Base-by-base conservation (phyloP, 2,888 invertebrate genomes). In the Sinhomidia bicolor region DNA sequence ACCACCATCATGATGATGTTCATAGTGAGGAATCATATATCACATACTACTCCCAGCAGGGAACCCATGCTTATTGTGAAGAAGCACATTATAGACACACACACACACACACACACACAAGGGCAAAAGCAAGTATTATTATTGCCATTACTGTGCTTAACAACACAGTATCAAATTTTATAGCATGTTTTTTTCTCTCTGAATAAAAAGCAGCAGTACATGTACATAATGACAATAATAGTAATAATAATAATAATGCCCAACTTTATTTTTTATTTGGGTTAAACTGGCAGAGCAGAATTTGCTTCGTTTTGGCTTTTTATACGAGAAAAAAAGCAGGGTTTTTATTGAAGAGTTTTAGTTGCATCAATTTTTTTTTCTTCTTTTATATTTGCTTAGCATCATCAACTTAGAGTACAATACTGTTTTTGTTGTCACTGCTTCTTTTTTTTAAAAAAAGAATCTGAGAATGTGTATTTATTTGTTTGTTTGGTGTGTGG, bases 1-100 rank as follows among this genome's bases (percentile, higher is more conserved):
- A n/a, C n/a, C n/a, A n/a, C n/a, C n/a, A n/a, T 44, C 26, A 26
- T 23, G 20, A 20, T 47, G 26, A 4, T 44, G 47, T 23, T 57
- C 17, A 20, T 41, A 44, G 9, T 1, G 36, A 23, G 62, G 62
- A 3, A 71, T 71, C 71, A 71, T 74, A 23, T 47, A 74, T 74
- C 74, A 47, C 74, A 47, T 47, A 47, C 51, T n/a, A 65, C 17
- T 65, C 47, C 23, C 47, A 47, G 44, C 26, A 26, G 44, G 47
- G 26, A 41, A 47, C 51, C 44, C 44, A 4, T 44, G 23, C 23
- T 44, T 44, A 4, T 41, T n/a, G 41, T 51, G 17, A 51, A 51
- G 17, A 51, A 4, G 17, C 14, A 14, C 7, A 17, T 51, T 41
- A 41, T 17, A 17, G n/a, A 1, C 17, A 17, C 51, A 51, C 4